Conservation (phyloP, 2,888 invertebrate genomes). For the Pterostichus niger region DNA sequence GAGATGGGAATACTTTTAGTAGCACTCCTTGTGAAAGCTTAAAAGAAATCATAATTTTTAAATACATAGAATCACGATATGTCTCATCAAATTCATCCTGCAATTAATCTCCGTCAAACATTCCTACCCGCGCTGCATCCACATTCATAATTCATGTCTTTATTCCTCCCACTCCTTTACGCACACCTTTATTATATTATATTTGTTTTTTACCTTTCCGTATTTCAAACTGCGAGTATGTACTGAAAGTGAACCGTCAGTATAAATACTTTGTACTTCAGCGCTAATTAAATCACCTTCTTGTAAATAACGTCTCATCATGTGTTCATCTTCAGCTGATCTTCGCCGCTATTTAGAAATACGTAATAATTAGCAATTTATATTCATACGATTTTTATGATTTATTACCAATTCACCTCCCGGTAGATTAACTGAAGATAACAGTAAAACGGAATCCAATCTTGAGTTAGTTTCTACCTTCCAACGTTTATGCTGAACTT, state of each 20-base stretch:
- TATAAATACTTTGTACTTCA: constrained; percentile 95
- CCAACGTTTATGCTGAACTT: constrained; percentile 97
- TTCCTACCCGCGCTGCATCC: too few species aligned
- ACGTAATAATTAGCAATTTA: constrained; percentile 34
- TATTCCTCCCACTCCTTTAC: too few species aligned
- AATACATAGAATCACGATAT: background rate
- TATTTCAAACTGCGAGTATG: constrained; percentile 98
- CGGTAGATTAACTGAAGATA: constrained; percentile 98
- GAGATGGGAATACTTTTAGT: constrained; percentile 93
- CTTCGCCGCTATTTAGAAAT: constrained; percentile 84
- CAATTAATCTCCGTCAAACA: too few species aligned
- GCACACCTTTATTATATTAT: background rate
- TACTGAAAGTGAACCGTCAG: constrained; percentile 94
- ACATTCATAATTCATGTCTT: too few species aligned
- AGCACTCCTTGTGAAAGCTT: constrained; percentile 92
- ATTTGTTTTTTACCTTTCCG: constrained; percentile 86
- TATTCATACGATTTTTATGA: constrained; percentile 16
- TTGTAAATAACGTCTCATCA: constrained; percentile 96
- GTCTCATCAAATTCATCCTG: too few species aligned
- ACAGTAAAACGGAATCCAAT: constrained; percentile 89
- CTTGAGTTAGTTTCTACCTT: constrained; percentile 96
- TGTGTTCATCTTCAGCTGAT: constrained; percentile 97
- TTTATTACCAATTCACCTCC: constrained; percentile 92
- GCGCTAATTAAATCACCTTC: constrained; percentile 98
- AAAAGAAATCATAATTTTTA: constrained; percentile 70